A percentile compares a stretch with the other conserved stretches of the same genome.
These are phyloP conservation scores for Dreissena polymorpha DNA, from an alignment of 1,140 invertebrate species.

Conservation along the genomic window DNA sequence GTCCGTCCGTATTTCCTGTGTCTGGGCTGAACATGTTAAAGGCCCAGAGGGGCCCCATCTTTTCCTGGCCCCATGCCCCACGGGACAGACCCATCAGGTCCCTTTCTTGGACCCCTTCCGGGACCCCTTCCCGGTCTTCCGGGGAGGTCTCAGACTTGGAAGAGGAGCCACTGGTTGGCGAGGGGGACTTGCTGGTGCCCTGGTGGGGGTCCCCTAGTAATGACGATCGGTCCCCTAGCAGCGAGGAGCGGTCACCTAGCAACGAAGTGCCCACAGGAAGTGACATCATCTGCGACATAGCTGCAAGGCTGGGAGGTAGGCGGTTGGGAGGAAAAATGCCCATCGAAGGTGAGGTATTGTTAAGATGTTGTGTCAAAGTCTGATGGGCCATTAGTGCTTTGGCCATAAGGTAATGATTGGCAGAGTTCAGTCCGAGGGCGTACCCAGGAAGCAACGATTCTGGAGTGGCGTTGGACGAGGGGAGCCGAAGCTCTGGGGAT, in stretches of 20 bases:
- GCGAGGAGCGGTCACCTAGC: conserved; percentile 6
- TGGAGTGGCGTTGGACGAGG: conserved; percentile 13
- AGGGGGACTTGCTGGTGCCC: conserved; percentile 49
- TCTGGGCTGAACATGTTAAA: conserved; percentile 58
- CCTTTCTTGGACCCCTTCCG: too few relatives aligned
- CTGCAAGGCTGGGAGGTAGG: conserved; percentile 52
- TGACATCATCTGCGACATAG: conserved; percentile 55
- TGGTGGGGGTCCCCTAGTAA: conserved; percentile 25
- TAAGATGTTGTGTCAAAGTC: conserved; percentile 46
- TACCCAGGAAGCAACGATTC: conserved; percentile 41
- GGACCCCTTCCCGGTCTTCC: conserved; percentile 37
- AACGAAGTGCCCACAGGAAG: conserved; percentile 22
- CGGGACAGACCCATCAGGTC: conserved; percentile 66
- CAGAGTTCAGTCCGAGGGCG: conserved; percentile 2
- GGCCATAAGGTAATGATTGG: conserved; percentile 45
- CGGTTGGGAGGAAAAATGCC: conserved; percentile 52
- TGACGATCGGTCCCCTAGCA: neutral
- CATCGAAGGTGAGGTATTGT: conserved; percentile 54
- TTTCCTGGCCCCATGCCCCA: conserved; percentile 57
- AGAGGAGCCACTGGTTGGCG: conserved; percentile 51
- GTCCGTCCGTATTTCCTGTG: conserved; percentile 63
- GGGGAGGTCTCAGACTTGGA: conserved; percentile 56
- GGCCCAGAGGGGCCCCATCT: conserved; percentile 38
- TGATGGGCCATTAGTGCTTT: conserved; percentile 52
- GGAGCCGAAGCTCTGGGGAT: conserved; percentile 17